Evolutionary conservation across 1,140 invertebrate genomes (phyloP).

Genomic region (Drosophila novamexicana): DNA sequence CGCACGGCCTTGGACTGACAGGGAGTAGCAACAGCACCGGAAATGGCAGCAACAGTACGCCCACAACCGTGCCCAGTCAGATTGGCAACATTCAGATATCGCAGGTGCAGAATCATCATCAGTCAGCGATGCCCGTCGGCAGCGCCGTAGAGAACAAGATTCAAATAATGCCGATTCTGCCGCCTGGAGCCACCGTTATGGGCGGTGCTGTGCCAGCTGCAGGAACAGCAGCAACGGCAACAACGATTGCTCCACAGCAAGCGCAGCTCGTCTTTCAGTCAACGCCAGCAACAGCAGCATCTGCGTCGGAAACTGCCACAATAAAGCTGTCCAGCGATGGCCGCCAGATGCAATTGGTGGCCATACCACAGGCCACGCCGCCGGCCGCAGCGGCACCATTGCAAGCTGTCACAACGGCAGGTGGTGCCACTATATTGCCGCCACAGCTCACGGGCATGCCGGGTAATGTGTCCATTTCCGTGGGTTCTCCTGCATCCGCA

Average conservation of each 20-base stretch:
- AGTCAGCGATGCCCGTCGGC: conserved; percentile 51
- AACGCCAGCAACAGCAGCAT: conserved; percentile 21
- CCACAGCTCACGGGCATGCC: conserved; percentile 74
- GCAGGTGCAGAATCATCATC: conserved; percentile 69
- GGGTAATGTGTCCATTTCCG: conserved; percentile 76
- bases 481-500: conserved; percentile 74
- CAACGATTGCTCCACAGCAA: conserved; percentile 33
- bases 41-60: conserved; percentile 34
- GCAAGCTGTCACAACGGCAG: conserved; percentile 39
- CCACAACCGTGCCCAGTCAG: conserved; percentile 81
- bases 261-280: conserved; percentile 59
- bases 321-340: conserved; percentile 69
- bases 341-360: conserved; percentile 75
- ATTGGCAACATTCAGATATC: conserved; percentile 84
- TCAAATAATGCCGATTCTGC: conserved; percentile 83
- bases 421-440: conserved; percentile 67
- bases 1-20: conserved; percentile 27
- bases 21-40: conserved; percentile 31
- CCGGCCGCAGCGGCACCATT: conserved; percentile 16
- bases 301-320: conserved; percentile 36
- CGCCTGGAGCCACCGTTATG: conserved; percentile 67
- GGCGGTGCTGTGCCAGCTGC: conserved; percentile 48
- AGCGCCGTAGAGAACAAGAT: conserved; percentile 83
- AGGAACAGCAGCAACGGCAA: conserved; percentile 26
- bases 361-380: conserved; percentile 61